Base-by-base conservation (phyloP, 2,113 vertebrate species). In the Acrocephalus arundinaceus region DNA sequence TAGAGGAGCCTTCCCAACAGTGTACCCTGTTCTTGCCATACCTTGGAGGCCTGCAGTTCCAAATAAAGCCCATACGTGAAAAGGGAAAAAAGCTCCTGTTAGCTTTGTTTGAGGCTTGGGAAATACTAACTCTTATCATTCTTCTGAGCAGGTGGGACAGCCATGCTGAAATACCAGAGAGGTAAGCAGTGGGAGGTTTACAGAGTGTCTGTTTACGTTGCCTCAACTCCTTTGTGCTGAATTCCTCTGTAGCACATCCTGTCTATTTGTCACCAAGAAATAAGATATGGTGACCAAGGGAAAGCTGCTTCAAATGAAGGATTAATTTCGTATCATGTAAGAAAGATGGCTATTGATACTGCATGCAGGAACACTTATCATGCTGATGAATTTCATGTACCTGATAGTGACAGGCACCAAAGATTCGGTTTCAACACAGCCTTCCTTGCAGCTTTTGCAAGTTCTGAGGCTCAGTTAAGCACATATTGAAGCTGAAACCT, bases 251-350 rank as follows among this genome's bases (percentile, higher is more conserved):
- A 33, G 49, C 83, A 57, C n/a, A 54, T 65, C 39, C 57, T 76
- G 83, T 68, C 74, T 66, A 73, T 97, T 92, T 89, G 65, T 95
- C 86, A 93, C 54, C 62, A 62, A 76, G 73, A 93, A 96, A 78
- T 90, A 93, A 96, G 92, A 96, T 96, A 94, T 6, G 92, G 92
- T 87, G 96, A 85, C 88, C 89, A 78, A 49, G 62, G 86, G 74
- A 81, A 88, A 75, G 68, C 84, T 81, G 39, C 83, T 87, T 86
- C 75, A 84, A 86, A 70, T 68, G 61, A 93, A 95, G 61, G 73
- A 96, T 96, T 95, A 87, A 97, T 96, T 96, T 93, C 4, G 6
- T 76, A 90, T 49, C 25, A 10, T 0, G 2, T 82, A 88, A 89
- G 88, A 96, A 90, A 79, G 90, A 96, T 67, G 62, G 76, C 80